A percentile compares a stretch with the other conserved stretches of the same genome.
Conservation (phyloP, 1,140 invertebrate genomes). For the Tetragonula clypearis region DNA sequence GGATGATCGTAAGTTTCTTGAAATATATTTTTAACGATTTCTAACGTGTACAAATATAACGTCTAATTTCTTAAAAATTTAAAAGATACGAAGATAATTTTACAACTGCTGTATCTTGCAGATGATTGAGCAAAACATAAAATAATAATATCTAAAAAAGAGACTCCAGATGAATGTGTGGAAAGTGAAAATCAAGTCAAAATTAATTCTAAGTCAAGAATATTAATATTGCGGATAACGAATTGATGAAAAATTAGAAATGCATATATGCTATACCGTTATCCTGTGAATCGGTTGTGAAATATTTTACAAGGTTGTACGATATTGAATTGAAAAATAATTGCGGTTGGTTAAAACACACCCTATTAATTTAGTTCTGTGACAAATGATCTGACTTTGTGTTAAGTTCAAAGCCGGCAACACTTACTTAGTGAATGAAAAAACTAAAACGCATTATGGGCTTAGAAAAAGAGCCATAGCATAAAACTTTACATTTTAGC, state of each 20-base stretch:
- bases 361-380: slow-evolving; percentile 38
- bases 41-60: too few species aligned
- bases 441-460: too few species aligned
- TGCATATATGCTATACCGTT: not conserved
- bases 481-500: too few species aligned
- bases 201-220: slow-evolving; percentile 38
- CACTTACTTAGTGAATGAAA: too few species aligned
- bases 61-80: too few species aligned
- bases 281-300: not conserved
- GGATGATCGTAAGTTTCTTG: too few species aligned
- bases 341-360: slow-evolving; percentile 62
- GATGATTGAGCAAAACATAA: slow-evolving; percentile 22
- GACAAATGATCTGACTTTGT: slow-evolving; percentile 45
- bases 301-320: slow-evolving; percentile 28
- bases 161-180: not conserved
- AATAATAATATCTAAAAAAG: slow-evolving; percentile 17
- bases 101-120: not conserved
- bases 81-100: too few species aligned
- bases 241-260: slow-evolving; percentile 13
- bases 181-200: slow-evolving; percentile 42
- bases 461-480: too few species aligned
- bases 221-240: slow-evolving; percentile 56
- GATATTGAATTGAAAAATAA: slow-evolving; percentile 10
- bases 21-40: too few species aligned
- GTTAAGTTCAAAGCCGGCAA: too few species aligned